These are phyloP conservation scores for Chrysodeixis includens DNA, from an alignment of 2,888 invertebrate species.

Conservation along the genomic window DNA sequence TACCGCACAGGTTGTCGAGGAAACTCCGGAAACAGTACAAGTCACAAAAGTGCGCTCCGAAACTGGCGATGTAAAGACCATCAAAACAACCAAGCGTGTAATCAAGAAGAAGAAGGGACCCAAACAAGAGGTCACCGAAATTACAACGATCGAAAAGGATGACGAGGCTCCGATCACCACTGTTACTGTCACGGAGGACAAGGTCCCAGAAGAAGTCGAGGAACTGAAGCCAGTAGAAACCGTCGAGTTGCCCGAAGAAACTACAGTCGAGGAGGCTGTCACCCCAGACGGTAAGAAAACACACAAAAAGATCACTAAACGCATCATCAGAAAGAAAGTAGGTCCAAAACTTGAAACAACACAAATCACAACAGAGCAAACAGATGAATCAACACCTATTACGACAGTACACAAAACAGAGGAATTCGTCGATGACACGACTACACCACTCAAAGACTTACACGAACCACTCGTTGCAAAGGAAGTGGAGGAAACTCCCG, in stretches of 20 bases:
- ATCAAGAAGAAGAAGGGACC: slow-evolving; percentile 74
- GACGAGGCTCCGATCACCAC: slow-evolving; percentile 20
- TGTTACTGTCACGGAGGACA: slow-evolving; percentile 54
- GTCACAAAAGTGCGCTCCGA: slow-evolving; percentile 60
- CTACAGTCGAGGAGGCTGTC: slow-evolving; percentile 45
- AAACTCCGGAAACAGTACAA: slow-evolving; percentile 52
- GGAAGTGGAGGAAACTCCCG: slow-evolving; percentile 50
- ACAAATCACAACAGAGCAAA: slow-evolving; percentile 63
- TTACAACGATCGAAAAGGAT: slow-evolving; percentile 23
- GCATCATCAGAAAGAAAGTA: slow-evolving; percentile 79
- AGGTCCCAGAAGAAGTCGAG: slow-evolving; percentile 28
- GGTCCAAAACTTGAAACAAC: slow-evolving; percentile 77
- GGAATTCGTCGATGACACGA: slow-evolving; percentile 67
- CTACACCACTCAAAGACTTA: slow-evolving; percentile 51
- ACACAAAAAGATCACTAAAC: slow-evolving; percentile 57
- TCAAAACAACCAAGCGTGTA: slow-evolving; percentile 61
- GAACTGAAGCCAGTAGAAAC: slow-evolving; percentile 1
- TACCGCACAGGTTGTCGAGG: slow-evolving; percentile 58
- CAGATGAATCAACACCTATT: slow-evolving; percentile 62
- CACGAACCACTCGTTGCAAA: slow-evolving; percentile 62
- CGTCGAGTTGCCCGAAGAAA: slow-evolving; percentile 33
- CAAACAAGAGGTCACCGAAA: slow-evolving; percentile 68
- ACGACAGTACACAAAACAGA: slow-evolving; percentile 54
- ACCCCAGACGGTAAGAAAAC: slow-evolving; percentile 43
- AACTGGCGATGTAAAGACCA: slow-evolving; percentile 50